Conservation (phyloP, 2,888 invertebrate genomes). For the Campaea margaritaria region DNA sequence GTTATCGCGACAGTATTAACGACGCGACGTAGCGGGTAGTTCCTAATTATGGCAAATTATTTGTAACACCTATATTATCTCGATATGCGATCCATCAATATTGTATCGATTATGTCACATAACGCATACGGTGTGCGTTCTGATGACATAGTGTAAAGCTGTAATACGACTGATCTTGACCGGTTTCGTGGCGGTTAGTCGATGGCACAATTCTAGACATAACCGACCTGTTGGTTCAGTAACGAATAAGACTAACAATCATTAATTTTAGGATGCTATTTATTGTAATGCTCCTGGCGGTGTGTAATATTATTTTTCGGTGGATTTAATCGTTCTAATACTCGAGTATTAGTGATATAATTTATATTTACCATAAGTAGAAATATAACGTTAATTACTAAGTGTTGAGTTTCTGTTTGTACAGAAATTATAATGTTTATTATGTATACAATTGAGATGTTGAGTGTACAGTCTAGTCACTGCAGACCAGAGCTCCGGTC, state of each 20-base stretch:
- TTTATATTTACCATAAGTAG: constrained; percentile 82
- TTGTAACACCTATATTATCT: constrained; percentile 26
- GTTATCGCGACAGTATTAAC: constrained; percentile 35
- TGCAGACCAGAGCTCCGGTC: constrained; percentile 80
- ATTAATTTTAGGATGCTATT: constrained; percentile 74
- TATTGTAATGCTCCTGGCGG: constrained; percentile 73
- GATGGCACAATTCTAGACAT: constrained; percentile 57
- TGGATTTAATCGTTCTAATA: constrained; percentile 82
- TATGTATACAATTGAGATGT: constrained; percentile 79
- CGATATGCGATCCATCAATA: constrained; percentile 31
- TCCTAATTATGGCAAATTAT: constrained; percentile 44
- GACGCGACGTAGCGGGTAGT: constrained; percentile 46
- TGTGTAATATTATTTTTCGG: constrained; percentile 81
- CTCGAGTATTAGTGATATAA: constrained; percentile 84
- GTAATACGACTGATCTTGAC: constrained; percentile 52
- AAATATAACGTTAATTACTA: constrained; percentile 78
- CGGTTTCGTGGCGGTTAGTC: constrained; percentile 59
- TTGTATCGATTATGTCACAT: constrained; percentile 29
- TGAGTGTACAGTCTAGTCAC: constrained; percentile 85
- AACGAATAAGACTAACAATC: constrained; percentile 79
- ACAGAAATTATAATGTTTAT: constrained; percentile 79
- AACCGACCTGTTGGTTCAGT: constrained; percentile 65
- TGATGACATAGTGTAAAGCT: constrained; percentile 27
- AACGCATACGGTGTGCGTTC: constrained; percentile 32
- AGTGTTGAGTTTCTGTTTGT: constrained; percentile 83